Evolutionary conservation across 2,888 invertebrate genomes (phyloP), one percentile per base, ranked within the genome.

Genomic region (Dysmachus trigonus): DNA sequence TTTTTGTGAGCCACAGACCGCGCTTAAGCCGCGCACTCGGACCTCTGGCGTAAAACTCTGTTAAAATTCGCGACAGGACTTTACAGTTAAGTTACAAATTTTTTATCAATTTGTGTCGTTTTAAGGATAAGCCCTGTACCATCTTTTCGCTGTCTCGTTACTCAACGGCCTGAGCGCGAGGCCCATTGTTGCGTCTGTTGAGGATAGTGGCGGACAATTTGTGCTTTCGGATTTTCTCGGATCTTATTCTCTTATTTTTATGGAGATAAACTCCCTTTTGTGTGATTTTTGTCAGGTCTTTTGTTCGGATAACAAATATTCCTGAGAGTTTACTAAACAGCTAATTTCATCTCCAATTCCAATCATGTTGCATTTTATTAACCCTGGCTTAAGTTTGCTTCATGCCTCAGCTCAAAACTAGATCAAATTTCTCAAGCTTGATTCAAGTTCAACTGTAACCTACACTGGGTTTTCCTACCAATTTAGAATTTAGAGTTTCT

Each of bases 61-160:
- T 83, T 22, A 83, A 71, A 83, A 83, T 83, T 83, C 83, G 72
- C 83, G 83, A 83, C 83, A 83, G 72, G 72, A 88, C 87, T 88
- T 88, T 88, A 88, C 88, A 88, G 88, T 88, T 88, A 88, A 87
- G 87, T 88, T 88, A 88, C 88, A 88, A 88, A 88, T 88, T 88
- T 88, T 88, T 88, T 88, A 88, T 88, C 88, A 88, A 88, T 88
- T 88, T 88, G 88, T 88, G 88, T 88, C 88, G 83, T 72, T 83
- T 83, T 72, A 83, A 38, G 83, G 83, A 83, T 72, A 71, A 72
- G 41, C 71, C 38, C 38, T 72, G 83, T n/a, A 72, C 72, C 71
- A 83, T 83, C 72, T 71, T 33, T 13, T 83, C 81, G 30, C 18
- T 27, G 27, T 41, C 62, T 71, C 30, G 83, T 83, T 83, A 41